A percentile compares a stretch with the other conserved stretches of the same genome.
These are phyloP conservation scores for Hypocryptadius cinnamomeus DNA, from an alignment of 2,113 vertebrate species.

Conservation along the genomic window DNA sequence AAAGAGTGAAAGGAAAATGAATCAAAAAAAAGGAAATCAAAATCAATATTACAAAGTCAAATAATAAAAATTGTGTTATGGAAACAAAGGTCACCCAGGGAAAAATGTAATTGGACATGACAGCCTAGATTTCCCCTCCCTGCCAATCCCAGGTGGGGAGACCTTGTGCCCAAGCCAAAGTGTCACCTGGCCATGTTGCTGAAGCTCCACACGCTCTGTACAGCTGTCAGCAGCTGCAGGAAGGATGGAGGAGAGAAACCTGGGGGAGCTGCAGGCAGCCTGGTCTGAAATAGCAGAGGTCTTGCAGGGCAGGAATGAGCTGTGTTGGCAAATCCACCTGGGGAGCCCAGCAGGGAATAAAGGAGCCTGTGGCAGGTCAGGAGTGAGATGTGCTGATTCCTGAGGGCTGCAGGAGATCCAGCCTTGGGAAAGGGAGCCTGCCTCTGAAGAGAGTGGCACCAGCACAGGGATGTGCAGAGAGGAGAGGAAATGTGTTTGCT, in stretches of 20 bases:
- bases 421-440: neutral
- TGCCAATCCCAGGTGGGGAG: neutral
- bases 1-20: slow-evolving; percentile 6
- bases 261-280: neutral
- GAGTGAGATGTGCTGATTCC: neutral
- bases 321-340: neutral
- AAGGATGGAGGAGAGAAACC: neutral
- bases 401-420: neutral
- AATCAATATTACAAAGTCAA: slow-evolving; percentile 59
- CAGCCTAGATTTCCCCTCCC: neutral
- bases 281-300: neutral
- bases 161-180: neutral
- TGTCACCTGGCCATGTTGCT: neutral
- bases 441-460: neutral
- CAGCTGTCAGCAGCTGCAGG: neutral
- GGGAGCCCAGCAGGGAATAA: neutral
- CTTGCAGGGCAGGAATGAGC: neutral
- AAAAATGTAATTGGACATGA: neutral
- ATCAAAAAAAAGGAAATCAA: neutral
- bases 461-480: neutral
- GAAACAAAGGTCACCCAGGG: slow-evolving; percentile 4
- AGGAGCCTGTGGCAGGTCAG: neutral
- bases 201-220: neutral
- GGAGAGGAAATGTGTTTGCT: accelerated
- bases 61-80: slow-evolving; percentile 18